Conservation (phyloP, 2,888 invertebrate species). For the Cantharis rufa region DNA sequence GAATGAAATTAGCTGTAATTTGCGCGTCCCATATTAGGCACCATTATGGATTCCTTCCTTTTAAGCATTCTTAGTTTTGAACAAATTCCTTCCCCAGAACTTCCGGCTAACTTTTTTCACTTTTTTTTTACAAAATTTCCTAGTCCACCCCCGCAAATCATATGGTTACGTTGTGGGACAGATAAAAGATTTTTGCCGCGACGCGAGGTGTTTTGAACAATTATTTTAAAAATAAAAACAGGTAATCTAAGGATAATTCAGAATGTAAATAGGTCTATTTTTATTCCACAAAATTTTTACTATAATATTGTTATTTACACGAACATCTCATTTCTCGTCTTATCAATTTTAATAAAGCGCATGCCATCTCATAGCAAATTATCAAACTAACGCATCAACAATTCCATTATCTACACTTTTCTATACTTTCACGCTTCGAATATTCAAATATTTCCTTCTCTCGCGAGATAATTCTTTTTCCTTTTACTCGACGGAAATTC, state of each 20-base stretch:
- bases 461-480: neutral
- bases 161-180: neutral
- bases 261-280: neutral
- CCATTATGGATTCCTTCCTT: neutral
- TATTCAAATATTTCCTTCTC: neutral
- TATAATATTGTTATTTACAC: neutral
- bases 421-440: neutral
- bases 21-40: neutral
- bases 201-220: neutral
- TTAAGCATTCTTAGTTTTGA: neutral
- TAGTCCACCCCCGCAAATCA: neutral
- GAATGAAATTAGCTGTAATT: neutral
- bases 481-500: neutral
- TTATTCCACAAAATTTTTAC: neutral
- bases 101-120: neutral
- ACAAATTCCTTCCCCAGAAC: too few relatives aligned
- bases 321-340: neutral
- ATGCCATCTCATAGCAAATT: constrained; percentile 5
- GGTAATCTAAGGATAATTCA: neutral
- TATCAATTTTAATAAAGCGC: neutral
- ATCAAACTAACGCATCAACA: constrained; percentile 1
- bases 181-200: neutral
- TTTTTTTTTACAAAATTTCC: neutral
- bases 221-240: neutral
- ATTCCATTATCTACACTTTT: neutral